phyloP scores from a whole-genome alignment of 1,140 invertebrate genomes.

The Camponotus pennsylvanicus region DNA sequence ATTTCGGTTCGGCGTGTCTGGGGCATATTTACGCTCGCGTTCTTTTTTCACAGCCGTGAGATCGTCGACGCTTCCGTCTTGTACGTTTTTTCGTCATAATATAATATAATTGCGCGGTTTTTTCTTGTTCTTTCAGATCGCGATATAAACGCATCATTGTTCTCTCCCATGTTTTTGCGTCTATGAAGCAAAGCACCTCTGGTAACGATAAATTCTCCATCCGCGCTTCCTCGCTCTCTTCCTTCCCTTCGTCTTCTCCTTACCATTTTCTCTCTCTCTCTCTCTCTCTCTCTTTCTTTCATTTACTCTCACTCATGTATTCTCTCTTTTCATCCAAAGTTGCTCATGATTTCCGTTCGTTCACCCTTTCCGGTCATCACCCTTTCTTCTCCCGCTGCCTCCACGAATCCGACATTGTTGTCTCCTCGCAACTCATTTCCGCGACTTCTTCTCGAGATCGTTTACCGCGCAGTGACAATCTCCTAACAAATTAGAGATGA shows the following conservation, averaged over 20 bases:
- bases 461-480: conserved; percentile 44
- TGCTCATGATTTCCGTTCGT: conserved; percentile 80
- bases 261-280: conserved; percentile 6
- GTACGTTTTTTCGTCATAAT: not conserved
- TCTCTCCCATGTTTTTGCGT: conserved; percentile 36
- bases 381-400: conserved; percentile 78
- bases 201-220: conserved; percentile 65
- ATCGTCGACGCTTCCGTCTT: not conserved
- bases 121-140: not conserved
- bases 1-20: conserved; percentile 9
- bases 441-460: conserved; percentile 70
- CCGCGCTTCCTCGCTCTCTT: conserved; percentile 22
- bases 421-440: conserved; percentile 70
- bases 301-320: not conserved
- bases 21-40: not conserved
- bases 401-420: conserved; percentile 69
- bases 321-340: conserved; percentile 68
- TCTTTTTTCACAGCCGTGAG: not conserved
- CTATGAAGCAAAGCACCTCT: conserved; percentile 27
- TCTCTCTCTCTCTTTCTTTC: conserved; percentile 18
- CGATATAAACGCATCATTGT: not conserved
- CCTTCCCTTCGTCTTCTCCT: not conserved
- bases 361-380: conserved; percentile 83
- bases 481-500: conserved; percentile 11
- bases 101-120: not conserved